Percentiles rank a stretch among this genome's conserved stretches.
Evolutionary conservation across 2,888 invertebrate species (phyloP).

Genomic region (Pterostichus madidus): DNA sequence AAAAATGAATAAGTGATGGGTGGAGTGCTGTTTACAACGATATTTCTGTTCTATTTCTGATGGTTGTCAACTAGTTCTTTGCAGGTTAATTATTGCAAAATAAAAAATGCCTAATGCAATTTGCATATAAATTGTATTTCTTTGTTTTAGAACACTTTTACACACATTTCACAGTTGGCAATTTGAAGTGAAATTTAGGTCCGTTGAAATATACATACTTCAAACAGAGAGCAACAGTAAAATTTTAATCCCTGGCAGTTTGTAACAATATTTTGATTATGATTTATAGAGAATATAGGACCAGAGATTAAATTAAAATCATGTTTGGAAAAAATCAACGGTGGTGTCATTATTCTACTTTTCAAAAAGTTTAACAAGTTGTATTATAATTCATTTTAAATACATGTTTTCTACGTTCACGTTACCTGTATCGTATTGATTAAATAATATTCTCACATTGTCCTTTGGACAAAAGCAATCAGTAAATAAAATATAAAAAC

Average conservation of each 20-base stretch:
- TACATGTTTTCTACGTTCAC: constrained; percentile 51
- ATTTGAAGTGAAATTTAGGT: constrained; percentile 39
- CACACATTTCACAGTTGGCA: constrained; percentile 14
- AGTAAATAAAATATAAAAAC: constrained; percentile 27
- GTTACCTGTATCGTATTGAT: constrained; percentile 59
- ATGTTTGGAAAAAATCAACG: neutral
- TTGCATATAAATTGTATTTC: constrained; percentile 50
- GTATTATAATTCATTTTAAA: constrained; percentile 56
- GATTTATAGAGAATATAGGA: no score
- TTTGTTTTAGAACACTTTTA: constrained; percentile 52
- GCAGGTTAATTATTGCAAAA: constrained; percentile 40
- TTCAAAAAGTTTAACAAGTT: constrained; percentile 13
- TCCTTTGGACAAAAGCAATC: constrained; percentile 35
- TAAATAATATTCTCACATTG: constrained; percentile 58
- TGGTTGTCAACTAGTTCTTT: constrained; percentile 22
- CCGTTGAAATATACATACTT: constrained; percentile 6
- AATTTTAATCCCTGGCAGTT: constrained; percentile 13
- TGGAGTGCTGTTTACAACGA: constrained; percentile 17
- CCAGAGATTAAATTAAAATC: neutral
- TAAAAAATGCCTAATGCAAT: constrained; percentile 51
- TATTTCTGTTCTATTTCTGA: constrained; percentile 19
- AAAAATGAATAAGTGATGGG: neutral
- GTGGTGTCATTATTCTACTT: constrained; percentile 4
- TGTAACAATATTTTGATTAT: no score
- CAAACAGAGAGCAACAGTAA: constrained; percentile 19